Base-by-base conservation (phyloP, 2,888 invertebrate genomes). In the Muscina levida region DNA sequence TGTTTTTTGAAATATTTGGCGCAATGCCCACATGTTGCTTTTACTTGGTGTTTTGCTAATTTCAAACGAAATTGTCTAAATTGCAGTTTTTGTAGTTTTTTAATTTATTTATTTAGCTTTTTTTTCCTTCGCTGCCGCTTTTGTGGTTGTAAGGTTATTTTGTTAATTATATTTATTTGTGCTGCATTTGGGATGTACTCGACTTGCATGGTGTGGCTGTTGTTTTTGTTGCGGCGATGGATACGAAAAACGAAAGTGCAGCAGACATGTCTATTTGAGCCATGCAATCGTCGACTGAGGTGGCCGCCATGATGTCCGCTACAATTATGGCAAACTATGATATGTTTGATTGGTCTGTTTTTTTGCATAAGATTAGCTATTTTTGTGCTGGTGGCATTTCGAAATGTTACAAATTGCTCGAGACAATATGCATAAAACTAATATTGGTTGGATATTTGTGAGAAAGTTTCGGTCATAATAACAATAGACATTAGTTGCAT, bases 1-100 rank as follows among this genome's bases (percentile, higher is more conserved):
- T n/a, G n/a, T n/a, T n/a, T n/a, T n/a, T n/a, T n/a, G 53, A 62
- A 44, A 62, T 72, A 42, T 80, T 80, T 80, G 79, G 76, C 79
- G 15, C n/a, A 4, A 46, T 77, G 80, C 73, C 80, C 73, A 73
- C 65, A 57, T 51, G 62, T 62, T 78, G 73, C 57, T 70, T 24
- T 62, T 56, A 56, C 39, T 53, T 53, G 26, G 13, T 39, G 37
- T 42, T 53, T 15, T 19, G 13, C 31, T 57, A 31, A 37, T 31
- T 57, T 57, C 15, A 31, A 37, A 31, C 37, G 57, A 59, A 59
- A 39, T 59, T 59, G 37, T 59, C 39, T 39, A 59, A 59, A 59
- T 59, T 59, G 59, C 59, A 31, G 59, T 39, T 39, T 37, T 39
- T 39, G 59, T 59, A n/a, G n/a, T n/a, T n/a, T n/a, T n/a, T n/a